A percentile compares a stretch with the other conserved stretches of the same genome.
phyloP scores from a whole-genome alignment of 2,797 vertebrate species.

The Pipistrellus pygmaeus region DNA sequence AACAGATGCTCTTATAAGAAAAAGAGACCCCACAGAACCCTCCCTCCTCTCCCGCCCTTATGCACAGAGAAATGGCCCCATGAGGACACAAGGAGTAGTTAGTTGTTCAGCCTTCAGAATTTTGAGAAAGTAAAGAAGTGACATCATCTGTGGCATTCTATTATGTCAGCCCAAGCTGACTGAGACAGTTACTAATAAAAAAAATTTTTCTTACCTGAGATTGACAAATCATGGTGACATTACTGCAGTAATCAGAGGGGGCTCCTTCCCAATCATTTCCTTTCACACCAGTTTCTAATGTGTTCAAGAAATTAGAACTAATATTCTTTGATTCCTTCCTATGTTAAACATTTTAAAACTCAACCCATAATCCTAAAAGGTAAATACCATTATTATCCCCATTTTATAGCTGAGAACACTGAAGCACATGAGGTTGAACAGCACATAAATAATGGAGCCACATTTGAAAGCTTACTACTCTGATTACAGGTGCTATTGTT shows the following conservation, averaged over 20 bases:
- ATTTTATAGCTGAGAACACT: background rate
- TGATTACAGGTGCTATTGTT: background rate
- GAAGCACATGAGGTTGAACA: background rate
- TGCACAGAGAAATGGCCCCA: background rate
- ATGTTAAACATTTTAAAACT: background rate
- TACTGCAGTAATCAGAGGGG: background rate
- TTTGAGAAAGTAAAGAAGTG: background rate
- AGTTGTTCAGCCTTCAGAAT: background rate
- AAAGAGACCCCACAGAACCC: background rate
- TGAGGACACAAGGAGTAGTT: background rate
- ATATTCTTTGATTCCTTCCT: background rate
- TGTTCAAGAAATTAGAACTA: background rate
- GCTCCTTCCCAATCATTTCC: background rate
- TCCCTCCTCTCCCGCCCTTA: no score
- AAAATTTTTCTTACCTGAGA: background rate
- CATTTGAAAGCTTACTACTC: background rate
- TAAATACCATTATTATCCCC: background rate
- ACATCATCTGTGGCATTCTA: fast-evolving
- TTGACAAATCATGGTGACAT: background rate
- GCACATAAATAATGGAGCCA: background rate
- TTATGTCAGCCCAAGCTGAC: background rate
- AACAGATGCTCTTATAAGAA: background rate
- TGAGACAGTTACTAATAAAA: background rate
- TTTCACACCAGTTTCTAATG: background rate
- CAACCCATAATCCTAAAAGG: no score